These are phyloP conservation scores for Xiphophorus hellerii DNA, from an alignment of 2,113 vertebrate species.

Conservation along the genomic window DNA sequence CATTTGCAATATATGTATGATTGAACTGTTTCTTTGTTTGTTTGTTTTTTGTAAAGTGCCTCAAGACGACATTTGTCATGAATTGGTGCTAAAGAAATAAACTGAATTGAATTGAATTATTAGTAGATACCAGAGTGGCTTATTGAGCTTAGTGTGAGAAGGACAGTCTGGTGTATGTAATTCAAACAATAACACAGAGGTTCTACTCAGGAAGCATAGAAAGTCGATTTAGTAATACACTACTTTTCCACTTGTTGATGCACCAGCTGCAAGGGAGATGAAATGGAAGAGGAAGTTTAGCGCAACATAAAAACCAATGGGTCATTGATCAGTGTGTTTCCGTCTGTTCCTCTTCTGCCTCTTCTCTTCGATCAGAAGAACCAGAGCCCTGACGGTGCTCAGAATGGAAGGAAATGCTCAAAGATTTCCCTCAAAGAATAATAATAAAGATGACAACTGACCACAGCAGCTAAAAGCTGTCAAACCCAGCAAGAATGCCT, in stretches of 20 bases:
- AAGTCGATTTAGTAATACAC: background rate
- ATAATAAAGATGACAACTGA: background rate
- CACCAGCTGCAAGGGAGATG: background rate
- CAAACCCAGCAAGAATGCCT: too few relatives aligned
- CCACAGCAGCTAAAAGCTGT: background rate
- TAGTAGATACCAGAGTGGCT: too few relatives aligned
- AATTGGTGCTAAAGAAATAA: too few relatives aligned
- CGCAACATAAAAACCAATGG: background rate
- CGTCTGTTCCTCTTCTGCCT: background rate
- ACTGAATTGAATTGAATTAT: too few relatives aligned
- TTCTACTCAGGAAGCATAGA: background rate
- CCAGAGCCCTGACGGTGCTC: background rate
- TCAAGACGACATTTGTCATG: too few relatives aligned
- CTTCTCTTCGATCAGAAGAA: conserved; percentile 9
- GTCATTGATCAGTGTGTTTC: background rate
- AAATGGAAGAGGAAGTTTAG: background rate
- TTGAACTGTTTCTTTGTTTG: too few relatives aligned
- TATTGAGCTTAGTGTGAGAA: too few relatives aligned
- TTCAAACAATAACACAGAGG: too few relatives aligned
- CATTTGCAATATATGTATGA: too few relatives aligned
- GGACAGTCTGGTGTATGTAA: too few relatives aligned
- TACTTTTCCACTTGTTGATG: background rate
- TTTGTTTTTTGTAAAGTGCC: too few relatives aligned
- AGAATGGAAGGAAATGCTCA: background rate
- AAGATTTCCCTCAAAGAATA: background rate